Evolutionary conservation across 2,888 invertebrate species (phyloP).

Genomic region (Sarcophaga variegata): DNA sequence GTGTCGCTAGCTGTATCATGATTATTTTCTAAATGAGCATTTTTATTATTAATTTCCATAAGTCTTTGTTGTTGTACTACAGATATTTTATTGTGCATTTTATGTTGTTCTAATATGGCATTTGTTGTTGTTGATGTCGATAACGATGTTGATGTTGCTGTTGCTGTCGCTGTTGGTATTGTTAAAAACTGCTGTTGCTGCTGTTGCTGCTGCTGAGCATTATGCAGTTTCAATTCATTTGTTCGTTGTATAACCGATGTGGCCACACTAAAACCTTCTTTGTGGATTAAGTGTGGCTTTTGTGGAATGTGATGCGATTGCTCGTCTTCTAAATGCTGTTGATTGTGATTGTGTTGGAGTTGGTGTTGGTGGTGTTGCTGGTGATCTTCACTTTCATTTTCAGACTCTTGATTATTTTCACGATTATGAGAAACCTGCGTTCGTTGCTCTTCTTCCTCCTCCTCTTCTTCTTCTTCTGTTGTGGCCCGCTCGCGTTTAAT

Average conservation of each 20-base stretch:
- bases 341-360: slow-evolving; percentile 51
- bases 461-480: slow-evolving; percentile 76
- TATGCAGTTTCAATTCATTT: slow-evolving; percentile 54
- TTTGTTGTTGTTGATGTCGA: slow-evolving; percentile 31
- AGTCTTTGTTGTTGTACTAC: slow-evolving; percentile 70
- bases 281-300: slow-evolving; percentile 10
- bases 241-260: slow-evolving; percentile 68
- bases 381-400: slow-evolving; percentile 29
- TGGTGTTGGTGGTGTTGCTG: slow-evolving; percentile 42
- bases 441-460: slow-evolving; percentile 72
- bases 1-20: slow-evolving; percentile 61
- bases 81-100: slow-evolving; percentile 66
- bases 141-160: slow-evolving; percentile 16
- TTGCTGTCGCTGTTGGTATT: slow-evolving; percentile 34
- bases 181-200: slow-evolving; percentile 40
- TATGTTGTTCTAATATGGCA: slow-evolving; percentile 60
- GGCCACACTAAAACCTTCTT: slow-evolving; percentile 48
- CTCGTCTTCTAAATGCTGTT: slow-evolving; percentile 33
- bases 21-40: slow-evolving; percentile 59
- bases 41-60: slow-evolving; percentile 63
- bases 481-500: slow-evolving; percentile 54
- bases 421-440: slow-evolving; percentile 68
- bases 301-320: slow-evolving; percentile 7
- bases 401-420: slow-evolving; percentile 55
- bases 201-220: slow-evolving; percentile 31